A percentile compares a stretch with the other conserved stretches of the same genome.
Evolutionary conservation across 2,888 invertebrate species (phyloP).

Genomic region (Lumbricus terrestris): DNA sequence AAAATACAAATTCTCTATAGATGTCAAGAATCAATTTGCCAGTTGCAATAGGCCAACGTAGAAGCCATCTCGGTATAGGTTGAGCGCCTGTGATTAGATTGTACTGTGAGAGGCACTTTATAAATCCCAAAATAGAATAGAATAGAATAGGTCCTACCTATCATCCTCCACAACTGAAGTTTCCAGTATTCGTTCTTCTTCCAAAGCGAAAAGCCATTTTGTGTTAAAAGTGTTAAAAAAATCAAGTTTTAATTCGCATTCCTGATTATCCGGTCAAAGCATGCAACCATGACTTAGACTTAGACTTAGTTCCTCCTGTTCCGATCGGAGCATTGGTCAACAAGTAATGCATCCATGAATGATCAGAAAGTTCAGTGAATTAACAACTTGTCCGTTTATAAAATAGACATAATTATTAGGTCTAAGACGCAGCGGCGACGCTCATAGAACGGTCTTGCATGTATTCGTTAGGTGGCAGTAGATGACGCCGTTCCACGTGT

Average conservation of each 20-base stretch:
- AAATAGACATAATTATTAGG: no score
- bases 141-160: no score
- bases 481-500: neutral
- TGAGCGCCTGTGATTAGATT: no score
- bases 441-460: neutral
- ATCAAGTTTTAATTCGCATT: neutral
- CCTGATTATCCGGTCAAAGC: neutral
- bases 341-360: no score
- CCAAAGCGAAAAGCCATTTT: neutral
- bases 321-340: neutral
- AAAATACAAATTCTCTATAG: neutral
- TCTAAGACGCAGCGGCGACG: neutral
- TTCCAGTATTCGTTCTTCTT: no score
- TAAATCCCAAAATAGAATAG: no score
- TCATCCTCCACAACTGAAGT: no score
- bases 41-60: no score
- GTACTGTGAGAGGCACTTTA: no score
- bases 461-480: neutral
- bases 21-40: neutral
- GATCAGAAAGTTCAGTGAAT: neutral
- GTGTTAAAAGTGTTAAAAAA: neutral
- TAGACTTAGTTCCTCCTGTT: no score
- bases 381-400: neutral
- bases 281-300: neutral
- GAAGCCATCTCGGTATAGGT: no score